These are phyloP conservation scores for Agrochola lota DNA, from an alignment of 2,888 invertebrate genomes.

Conservation along the genomic window DNA sequence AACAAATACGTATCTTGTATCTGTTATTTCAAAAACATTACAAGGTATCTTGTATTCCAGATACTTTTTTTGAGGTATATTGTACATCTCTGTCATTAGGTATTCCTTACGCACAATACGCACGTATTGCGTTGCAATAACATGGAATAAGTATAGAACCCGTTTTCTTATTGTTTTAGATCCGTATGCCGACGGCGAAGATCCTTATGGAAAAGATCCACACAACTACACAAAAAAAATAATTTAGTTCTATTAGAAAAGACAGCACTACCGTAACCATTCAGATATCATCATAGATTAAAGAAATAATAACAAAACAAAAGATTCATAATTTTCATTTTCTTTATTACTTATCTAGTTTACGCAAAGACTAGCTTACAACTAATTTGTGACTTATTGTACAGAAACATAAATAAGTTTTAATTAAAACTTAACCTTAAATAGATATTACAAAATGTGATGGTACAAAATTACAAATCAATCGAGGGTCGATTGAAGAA, in stretches of 20 bases:
- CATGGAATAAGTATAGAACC: not conserved
- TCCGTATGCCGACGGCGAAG: not conserved
- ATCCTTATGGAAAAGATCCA: not conserved
- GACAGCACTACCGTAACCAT: not conserved
- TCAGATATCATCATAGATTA: not conserved
- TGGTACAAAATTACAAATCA: slow-evolving; percentile 55
- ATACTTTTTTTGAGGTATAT: too few relatives aligned
- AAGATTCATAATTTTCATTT: slow-evolving; percentile 63
- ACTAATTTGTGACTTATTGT: slow-evolving; percentile 89
- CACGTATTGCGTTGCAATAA: not conserved
- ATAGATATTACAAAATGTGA: slow-evolving; percentile 59
- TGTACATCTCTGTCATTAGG: too few relatives aligned
- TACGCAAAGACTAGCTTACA: slow-evolving; percentile 89
- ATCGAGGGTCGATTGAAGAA: slow-evolving; percentile 50
- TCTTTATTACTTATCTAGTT: slow-evolving; percentile 76
- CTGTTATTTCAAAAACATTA: too few relatives aligned
- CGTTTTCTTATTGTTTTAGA: slow-evolving; percentile 34
- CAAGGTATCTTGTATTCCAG: too few relatives aligned
- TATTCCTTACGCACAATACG: too few relatives aligned
- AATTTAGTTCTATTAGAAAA: not conserved
- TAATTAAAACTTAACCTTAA: slow-evolving; percentile 74
- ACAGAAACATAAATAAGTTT: slow-evolving; percentile 86
- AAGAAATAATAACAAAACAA: slow-evolving; percentile 9
- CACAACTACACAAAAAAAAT: not conserved
- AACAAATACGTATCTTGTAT: too few relatives aligned